Evolutionary conservation across 2,888 invertebrate genomes (phyloP), one percentile per base, ranked within the genome.

Genomic region (Maniola hyperantus): DNA sequence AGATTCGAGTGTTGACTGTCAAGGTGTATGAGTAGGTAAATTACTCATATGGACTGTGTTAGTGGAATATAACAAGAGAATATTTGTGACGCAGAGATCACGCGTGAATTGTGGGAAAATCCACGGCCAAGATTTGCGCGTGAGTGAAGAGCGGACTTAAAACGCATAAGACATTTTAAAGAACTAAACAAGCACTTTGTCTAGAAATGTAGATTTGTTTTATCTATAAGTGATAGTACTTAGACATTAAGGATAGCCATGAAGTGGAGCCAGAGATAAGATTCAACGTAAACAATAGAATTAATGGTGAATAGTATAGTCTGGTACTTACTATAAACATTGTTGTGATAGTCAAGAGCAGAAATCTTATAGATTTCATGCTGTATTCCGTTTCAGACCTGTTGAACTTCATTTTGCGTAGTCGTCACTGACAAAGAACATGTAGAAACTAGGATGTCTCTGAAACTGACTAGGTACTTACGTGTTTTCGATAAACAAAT

Each of bases 291-390:
- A 42, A 57, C 57, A 57, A 42, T 36, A 39, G 18, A 11, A 11
- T 10, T 18, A 13, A 42, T 57, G 39, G 39, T 26, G 42, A 57
- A 57, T 18, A 20, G 7, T 57, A 13, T 20, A 11, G 48, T 7
- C 15, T n/a, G 36, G 13, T 65, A 90, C 91, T 90, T 73, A 91
- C 92, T 73, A 91, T 81, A 73, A 90, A 92, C 91, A 92, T 91
- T 5, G 85, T 76, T 0, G 91, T 91, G 63, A 92, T 91, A 0
- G 89, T 89, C 75, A 92, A 71, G 79, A 91, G 74, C 4, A 92
- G 83, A 83, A 91, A 91, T 68, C 89, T 79, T 59, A 92, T 84
- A 57, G 91, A 91, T 77, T 89, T 91, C 91, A 91, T 87, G 60
- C 89, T 89, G 77, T 91, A 91, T 54, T 92, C 90, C 44, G 85